A percentile compares a stretch with the other conserved stretches of the same genome.
These are phyloP conservation scores for Toxostoma redivivum DNA, from an alignment of 2,113 vertebrate species.

Conservation along the genomic window DNA sequence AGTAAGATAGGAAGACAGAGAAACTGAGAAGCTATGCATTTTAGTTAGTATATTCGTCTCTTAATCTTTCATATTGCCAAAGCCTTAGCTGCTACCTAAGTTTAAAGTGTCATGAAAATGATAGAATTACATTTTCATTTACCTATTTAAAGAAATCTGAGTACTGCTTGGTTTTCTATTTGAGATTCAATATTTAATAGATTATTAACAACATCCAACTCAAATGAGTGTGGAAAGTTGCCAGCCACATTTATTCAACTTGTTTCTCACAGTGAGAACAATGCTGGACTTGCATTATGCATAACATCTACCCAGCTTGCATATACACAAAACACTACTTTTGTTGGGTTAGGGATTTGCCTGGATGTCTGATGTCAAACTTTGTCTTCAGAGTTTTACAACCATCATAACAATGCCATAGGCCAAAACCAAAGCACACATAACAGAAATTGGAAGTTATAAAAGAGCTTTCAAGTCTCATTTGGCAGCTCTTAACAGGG, in stretches of 20 bases:
- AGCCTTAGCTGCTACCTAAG: constrained; percentile 40
- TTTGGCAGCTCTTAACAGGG: not conserved
- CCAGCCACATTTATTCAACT: not conserved
- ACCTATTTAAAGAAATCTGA: constrained; percentile 35
- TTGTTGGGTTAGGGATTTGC: not conserved
- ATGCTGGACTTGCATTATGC: not conserved
- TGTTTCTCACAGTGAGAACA: not conserved
- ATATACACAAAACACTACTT: not conserved
- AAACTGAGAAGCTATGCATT: not conserved
- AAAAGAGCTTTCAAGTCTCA: constrained; percentile 19
- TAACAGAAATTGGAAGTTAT: not conserved
- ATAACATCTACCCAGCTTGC: not conserved
- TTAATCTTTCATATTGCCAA: constrained; percentile 19
- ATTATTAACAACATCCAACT: constrained; percentile 8
- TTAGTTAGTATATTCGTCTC: constrained; percentile 20
- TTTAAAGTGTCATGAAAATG: constrained; percentile 54
- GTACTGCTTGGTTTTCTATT: not conserved
- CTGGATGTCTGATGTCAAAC: not conserved
- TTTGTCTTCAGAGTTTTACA: not conserved
- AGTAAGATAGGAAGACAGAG: not conserved
- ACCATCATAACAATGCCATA: not conserved
- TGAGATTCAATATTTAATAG: not conserved
- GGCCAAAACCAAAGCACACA: not conserved
- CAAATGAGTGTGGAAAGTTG: not conserved
- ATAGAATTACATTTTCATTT: constrained; percentile 46